Percentiles rank a stretch among this genome's conserved stretches.
phyloP scores from a whole-genome alignment of 2,888 invertebrate genomes.

The Leucoptera coffeella region DNA sequence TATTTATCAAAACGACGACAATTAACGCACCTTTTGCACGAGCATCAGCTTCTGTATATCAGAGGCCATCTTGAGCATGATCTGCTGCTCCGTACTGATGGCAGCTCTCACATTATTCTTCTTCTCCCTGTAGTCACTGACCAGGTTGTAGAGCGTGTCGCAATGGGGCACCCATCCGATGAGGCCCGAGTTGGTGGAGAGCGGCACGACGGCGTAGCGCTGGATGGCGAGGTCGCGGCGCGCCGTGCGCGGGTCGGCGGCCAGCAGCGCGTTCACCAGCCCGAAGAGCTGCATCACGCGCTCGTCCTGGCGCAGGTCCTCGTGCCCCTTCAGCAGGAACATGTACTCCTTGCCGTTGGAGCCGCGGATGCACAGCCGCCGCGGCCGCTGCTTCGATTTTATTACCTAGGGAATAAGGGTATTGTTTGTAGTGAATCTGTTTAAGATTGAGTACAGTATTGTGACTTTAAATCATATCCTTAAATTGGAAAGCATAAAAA shows the following conservation, averaged over 20 bases:
- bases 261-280: constrained; percentile 89
- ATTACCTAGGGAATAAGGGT: constrained; percentile 75
- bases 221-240: constrained; percentile 72
- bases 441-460: no score
- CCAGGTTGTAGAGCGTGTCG: constrained; percentile 95
- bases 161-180: constrained; percentile 99
- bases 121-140: constrained; percentile 96
- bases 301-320: constrained; percentile 97
- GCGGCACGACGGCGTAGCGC: constrained; percentile 94
- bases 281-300: constrained; percentile 98
- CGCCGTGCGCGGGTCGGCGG: constrained; percentile 94
- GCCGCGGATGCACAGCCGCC: constrained; percentile 88
- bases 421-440: no score
- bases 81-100: constrained; percentile 93
- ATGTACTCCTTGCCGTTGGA: constrained; percentile 97
- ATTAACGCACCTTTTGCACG: constrained; percentile 97
- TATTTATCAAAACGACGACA: no score
- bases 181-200: constrained; percentile 96
- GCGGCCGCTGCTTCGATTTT: constrained; percentile 94
- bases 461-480: no score
- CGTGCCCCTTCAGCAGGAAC: constrained; percentile 98
- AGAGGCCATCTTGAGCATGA: constrained; percentile 96
- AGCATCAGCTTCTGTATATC: constrained; percentile 95
- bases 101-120: constrained; percentile 71
- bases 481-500: no score